Evolutionary conservation across 2,113 vertebrate genomes (phyloP).

Genomic region (Chaenogobius annularis): DNA sequence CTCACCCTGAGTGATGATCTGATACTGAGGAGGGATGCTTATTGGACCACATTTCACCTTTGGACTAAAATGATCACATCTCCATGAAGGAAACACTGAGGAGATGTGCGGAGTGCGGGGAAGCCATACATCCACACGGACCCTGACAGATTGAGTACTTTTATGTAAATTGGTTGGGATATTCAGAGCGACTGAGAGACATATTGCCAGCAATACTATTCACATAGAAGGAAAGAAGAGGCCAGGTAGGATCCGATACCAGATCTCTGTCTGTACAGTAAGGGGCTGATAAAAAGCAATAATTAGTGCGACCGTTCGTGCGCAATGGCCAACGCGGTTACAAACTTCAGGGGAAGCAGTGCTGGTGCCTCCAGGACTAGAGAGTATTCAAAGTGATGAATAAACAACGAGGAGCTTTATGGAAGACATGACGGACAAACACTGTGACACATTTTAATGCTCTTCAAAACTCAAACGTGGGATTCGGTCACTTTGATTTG

Average conservation of each 20-base stretch:
- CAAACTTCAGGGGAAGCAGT: constrained; percentile 74
- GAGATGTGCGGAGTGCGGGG: constrained; percentile 41
- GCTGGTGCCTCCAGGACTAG: constrained; percentile 57
- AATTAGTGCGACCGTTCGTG: constrained; percentile 61
- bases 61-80: constrained; percentile 39
- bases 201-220: constrained; percentile 70
- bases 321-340: constrained; percentile 72
- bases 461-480: constrained; percentile 52
- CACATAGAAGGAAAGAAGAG: not conserved
- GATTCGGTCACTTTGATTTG: constrained; percentile 67
- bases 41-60: constrained; percentile 40
- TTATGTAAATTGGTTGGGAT: constrained; percentile 62
- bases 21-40: constrained; percentile 18
- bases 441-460: constrained; percentile 68
- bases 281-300: constrained; percentile 75
- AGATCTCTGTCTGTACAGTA: constrained; percentile 71
- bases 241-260: constrained; percentile 35
- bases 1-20: constrained; percentile 13
- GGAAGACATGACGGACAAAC: constrained; percentile 49
- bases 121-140: constrained; percentile 52
- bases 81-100: constrained; percentile 55
- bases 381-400: constrained; percentile 35
- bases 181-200: constrained; percentile 58
- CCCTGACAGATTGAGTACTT: constrained; percentile 61
- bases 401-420: constrained; percentile 47